These are phyloP conservation scores for Aspiorhynchus laticeps DNA, from an alignment of 2,113 vertebrate species.

Conservation along the genomic window DNA sequence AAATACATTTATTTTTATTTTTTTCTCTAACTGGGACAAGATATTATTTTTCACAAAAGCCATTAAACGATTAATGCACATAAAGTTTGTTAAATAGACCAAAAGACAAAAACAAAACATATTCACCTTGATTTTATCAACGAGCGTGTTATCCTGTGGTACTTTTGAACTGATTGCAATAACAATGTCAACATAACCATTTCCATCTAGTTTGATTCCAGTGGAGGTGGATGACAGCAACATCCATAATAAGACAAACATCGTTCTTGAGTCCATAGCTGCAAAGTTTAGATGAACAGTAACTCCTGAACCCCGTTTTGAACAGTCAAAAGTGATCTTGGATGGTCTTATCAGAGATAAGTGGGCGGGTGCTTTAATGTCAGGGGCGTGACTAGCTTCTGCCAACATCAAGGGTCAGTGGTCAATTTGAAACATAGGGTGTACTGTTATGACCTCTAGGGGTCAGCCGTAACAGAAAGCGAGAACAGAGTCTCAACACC, in stretches of 20 bases:
- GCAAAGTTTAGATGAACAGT: not conserved
- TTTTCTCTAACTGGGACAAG: no score
- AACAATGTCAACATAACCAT: constrained; percentile 48
- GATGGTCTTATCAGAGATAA: not conserved
- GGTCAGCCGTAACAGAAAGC: no score
- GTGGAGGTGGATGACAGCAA: constrained; percentile 11
- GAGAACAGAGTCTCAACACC: no score
- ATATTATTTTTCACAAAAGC: not conserved
- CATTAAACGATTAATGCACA: not conserved
- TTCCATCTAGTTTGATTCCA: constrained; percentile 44
- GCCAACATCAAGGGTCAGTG: not conserved
- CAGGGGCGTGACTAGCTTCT: not conserved
- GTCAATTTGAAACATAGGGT: not conserved
- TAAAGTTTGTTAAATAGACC: not conserved
- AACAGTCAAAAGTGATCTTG: not conserved
- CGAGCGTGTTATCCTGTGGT: constrained; percentile 23
- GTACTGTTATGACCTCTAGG: no score
- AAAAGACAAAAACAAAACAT: not conserved
- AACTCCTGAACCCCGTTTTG: not conserved
- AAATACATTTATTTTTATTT: no score
- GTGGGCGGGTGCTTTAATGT: no score
- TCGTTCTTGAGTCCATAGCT: constrained; percentile 19
- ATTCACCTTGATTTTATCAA: constrained; percentile 40
- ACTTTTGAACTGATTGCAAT: constrained; percentile 48
- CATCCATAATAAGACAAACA: not conserved